Evolutionary conservation across 2,888 invertebrate species (phyloP), one percentile per base, ranked within the genome.

Genomic region (Salticus scenicus): DNA sequence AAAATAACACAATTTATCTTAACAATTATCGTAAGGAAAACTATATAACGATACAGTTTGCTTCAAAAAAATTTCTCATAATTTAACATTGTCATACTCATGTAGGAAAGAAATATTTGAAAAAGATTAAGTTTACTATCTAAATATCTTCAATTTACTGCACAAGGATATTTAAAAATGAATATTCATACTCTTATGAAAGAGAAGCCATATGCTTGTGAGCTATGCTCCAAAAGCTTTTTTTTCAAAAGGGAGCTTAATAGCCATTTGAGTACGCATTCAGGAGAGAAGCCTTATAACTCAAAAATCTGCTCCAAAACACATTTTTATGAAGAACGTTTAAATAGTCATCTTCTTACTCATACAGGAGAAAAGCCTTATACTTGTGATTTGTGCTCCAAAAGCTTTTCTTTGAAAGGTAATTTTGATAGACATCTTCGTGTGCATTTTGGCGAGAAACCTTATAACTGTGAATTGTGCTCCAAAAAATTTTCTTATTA

Each of bases 141-240:
- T n/a, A n/a, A n/a, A n/a, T n/a, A n/a, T n/a, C n/a, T n/a, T n/a
- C n/a, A n/a, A 37, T 37, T 37, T 37, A 37, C 37, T 37, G 7
- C 4, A 37, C 37, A 37, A 37, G 37, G 37, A 37, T 7, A 4
- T 10, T 37, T 37, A 37, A 37, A 10, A 7, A 37, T 4, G 37
- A 4, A 37, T 10, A 4, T 7, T 37, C 37, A 10, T 10, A 37
- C 10, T 37, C 67, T 31, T n/a, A 31, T 24, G 31, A 33, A 33
- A 10, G 67, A 67, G n/a, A 67, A 31, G 28, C 79, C 71, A 1
- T 64, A 79, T 42, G 27, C n/a, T 1, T 79, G 79, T 64, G 27
- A 71, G 24, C 42, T 64, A 10, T 79, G 79, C n/a, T 41, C 20
- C 63, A 5, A 79, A 79, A 30, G 12, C 41, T 8, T 79, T 79